These are phyloP conservation scores for Phortica variegata DNA, from an alignment of 1,140 invertebrate genomes.

Conservation along the genomic window DNA sequence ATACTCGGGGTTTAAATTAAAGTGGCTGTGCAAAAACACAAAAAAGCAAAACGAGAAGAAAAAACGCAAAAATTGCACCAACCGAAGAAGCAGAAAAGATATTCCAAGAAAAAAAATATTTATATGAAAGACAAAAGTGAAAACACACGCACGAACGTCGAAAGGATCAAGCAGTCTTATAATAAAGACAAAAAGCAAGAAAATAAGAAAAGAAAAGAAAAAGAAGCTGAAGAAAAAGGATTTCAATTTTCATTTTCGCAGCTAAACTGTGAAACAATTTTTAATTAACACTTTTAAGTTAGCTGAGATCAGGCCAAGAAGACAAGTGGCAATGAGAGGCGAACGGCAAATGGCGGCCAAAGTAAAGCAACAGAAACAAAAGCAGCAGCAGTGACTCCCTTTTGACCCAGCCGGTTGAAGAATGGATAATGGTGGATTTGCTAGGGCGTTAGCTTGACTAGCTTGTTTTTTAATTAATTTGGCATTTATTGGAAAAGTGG, in stretches of 20 bases:
- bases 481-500: constrained; percentile 54
- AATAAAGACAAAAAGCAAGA: constrained; percentile 24
- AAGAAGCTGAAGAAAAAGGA: constrained; percentile 1
- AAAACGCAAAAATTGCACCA: no score
- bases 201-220: constrained; percentile 31
- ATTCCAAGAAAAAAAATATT: neutral
- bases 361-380: constrained; percentile 18
- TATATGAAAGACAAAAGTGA: neutral
- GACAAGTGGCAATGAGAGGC: constrained; percentile 20
- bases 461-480: constrained; percentile 50
- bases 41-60: constrained; percentile 13
- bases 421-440: constrained; percentile 13
- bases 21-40: constrained; percentile 41
- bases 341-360: constrained; percentile 16
- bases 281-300: constrained; percentile 57
- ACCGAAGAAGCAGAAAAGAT: constrained; percentile 10
- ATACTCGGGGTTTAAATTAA: constrained; percentile 46
- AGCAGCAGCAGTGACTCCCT: no score
- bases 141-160: neutral
- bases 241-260: constrained; percentile 56
- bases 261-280: constrained; percentile 57
- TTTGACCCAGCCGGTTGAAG: no score
- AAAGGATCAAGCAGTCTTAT: neutral
- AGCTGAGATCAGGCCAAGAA: constrained; percentile 16
- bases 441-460: neutral